phyloP scores from a whole-genome alignment of 2,888 invertebrate species.

The Emesis furor region DNA sequence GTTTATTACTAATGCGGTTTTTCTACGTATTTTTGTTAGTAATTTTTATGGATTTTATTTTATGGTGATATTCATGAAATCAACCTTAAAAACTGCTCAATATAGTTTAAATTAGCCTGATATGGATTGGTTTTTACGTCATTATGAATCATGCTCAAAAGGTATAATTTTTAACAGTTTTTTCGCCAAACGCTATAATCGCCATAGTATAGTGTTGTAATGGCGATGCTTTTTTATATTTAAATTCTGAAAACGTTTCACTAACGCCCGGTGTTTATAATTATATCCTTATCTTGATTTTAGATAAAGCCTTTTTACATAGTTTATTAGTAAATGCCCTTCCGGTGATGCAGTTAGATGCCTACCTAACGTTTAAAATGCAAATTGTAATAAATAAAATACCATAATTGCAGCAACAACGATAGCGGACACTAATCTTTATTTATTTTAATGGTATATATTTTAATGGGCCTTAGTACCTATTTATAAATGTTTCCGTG shows the following conservation, averaged over 20 bases:
- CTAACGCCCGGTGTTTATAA: slow-evolving; percentile 84
- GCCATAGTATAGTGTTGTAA: slow-evolving; percentile 83
- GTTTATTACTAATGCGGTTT: slow-evolving; percentile 87
- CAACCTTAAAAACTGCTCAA: slow-evolving; percentile 43
- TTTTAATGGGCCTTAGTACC: background rate
- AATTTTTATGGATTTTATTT: slow-evolving; percentile 83
- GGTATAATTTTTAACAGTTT: slow-evolving; percentile 88
- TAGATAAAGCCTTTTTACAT: slow-evolving; percentile 86
- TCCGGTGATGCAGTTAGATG: slow-evolving; percentile 77
- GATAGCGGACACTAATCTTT: background rate
- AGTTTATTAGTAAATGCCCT: slow-evolving; percentile 85
- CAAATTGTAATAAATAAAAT: slow-evolving; percentile 41
- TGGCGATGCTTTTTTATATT: slow-evolving; percentile 86
- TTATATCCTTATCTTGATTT: slow-evolving; percentile 89
- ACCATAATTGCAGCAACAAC: background rate
- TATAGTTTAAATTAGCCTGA: slow-evolving; percentile 63
- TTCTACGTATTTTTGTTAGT: slow-evolving; percentile 85
- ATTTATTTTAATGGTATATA: background rate
- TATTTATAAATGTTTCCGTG: too few species aligned
- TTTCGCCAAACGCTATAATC: slow-evolving; percentile 82
- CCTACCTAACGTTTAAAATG: slow-evolving; percentile 49
- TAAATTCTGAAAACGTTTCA: slow-evolving; percentile 74
- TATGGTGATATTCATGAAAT: slow-evolving; percentile 61
- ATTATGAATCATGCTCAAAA: slow-evolving; percentile 62
- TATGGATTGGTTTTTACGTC: slow-evolving; percentile 58